phyloP scores from a whole-genome alignment of 2,888 invertebrate species.

The Eupithecia exiguata region DNA sequence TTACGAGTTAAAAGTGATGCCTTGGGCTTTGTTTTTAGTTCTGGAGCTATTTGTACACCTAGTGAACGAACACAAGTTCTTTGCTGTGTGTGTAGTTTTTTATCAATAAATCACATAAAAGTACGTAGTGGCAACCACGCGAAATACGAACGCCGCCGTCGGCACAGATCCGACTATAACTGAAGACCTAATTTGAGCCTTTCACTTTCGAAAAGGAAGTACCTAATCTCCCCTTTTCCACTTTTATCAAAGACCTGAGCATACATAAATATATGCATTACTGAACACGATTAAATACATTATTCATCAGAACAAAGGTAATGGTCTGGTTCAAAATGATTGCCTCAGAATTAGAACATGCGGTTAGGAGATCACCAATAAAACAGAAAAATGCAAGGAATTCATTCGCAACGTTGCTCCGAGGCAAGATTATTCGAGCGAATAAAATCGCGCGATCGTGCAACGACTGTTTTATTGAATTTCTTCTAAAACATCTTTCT shows the following conservation, averaged over 20 bases:
- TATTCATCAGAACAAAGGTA: neutral
- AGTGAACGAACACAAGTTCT: too few species aligned
- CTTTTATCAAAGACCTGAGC: neutral
- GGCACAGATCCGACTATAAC: too few species aligned
- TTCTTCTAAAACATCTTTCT: slow-evolving; percentile 27
- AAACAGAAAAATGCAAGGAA: slow-evolving; percentile 5
- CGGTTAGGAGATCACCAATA: slow-evolving; percentile 3
- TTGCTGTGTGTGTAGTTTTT: too few species aligned
- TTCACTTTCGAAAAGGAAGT: too few species aligned
- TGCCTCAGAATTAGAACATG: neutral
- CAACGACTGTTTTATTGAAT: slow-evolving; percentile 31
- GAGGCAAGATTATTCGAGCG: slow-evolving; percentile 14
- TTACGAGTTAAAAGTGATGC: too few species aligned
- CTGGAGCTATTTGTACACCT: too few species aligned
- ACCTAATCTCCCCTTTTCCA: too few species aligned
- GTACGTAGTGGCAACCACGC: too few species aligned
- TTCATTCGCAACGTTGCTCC: neutral
- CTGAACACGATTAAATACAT: neutral
- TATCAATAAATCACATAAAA: too few species aligned
- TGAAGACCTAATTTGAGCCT: too few species aligned
- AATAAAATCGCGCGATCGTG: slow-evolving; percentile 25
- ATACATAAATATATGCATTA: neutral
- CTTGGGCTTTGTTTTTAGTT: too few species aligned
- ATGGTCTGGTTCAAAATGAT: neutral
- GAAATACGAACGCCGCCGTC: too few species aligned